phyloP scores from a whole-genome alignment of 2,113 vertebrate genomes.

The Castor canadensis region DNA sequence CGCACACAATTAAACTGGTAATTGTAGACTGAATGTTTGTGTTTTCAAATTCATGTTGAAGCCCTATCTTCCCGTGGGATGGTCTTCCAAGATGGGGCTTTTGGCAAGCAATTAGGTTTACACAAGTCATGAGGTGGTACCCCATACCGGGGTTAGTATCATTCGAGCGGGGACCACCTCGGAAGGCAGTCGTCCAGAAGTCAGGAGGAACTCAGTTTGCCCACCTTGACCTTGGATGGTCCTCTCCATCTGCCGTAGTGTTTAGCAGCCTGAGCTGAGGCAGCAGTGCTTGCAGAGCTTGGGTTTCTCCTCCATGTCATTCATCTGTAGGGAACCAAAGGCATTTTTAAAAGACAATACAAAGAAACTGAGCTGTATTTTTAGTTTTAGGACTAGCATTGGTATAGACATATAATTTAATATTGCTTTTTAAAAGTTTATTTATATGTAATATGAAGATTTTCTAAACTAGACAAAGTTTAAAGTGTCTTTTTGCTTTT shows the following conservation, averaged over 20 bases:
- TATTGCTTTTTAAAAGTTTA: neutral
- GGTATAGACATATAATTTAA: neutral
- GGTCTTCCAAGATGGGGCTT: neutral
- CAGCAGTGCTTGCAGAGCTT: neutral
- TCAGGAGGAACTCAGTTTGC: neutral
- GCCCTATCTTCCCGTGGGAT: neutral
- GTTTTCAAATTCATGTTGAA: neutral
- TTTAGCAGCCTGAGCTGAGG: neutral
- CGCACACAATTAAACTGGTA: neutral
- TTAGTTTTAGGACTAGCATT: neutral
- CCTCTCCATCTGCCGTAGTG: neutral
- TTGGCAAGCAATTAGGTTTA: neutral
- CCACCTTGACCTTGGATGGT: neutral
- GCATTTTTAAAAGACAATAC: neutral
- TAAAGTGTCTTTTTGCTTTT: neutral
- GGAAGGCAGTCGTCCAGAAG: neutral
- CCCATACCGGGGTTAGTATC: too few relatives aligned
- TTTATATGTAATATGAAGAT: neutral
- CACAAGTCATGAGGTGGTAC: neutral
- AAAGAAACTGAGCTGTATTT: neutral
- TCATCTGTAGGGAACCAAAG: neutral
- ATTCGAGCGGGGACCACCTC: rapidly evolving
- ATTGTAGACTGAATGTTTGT: neutral
- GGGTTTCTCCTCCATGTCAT: neutral
- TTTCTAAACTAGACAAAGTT: neutral